Percentiles rank a stretch among this genome's conserved stretches.
phyloP scores from a whole-genome alignment of 1,140 invertebrate species.

The Wasmannia auropunctata region DNA sequence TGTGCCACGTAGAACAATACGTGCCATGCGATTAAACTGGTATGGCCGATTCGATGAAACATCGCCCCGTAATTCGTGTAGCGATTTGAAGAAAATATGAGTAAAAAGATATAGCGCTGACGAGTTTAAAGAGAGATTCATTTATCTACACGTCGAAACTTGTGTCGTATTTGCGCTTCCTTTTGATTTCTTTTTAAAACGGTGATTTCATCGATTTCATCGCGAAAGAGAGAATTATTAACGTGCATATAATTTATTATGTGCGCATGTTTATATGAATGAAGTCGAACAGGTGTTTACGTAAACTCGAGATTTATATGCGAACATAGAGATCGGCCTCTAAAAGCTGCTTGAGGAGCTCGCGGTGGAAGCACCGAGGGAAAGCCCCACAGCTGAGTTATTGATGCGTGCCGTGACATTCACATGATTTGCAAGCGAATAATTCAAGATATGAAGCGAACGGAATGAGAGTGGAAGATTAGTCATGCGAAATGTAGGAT shows the following conservation, averaged over 20 bases:
- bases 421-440: background rate
- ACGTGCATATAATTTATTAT: background rate
- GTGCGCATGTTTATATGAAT: background rate
- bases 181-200: background rate
- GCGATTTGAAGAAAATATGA: background rate
- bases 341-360: background rate
- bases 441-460: background rate
- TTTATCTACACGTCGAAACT: background rate
- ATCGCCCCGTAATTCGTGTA: background rate
- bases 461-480: background rate
- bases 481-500: background rate
- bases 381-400: background rate
- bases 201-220: background rate
- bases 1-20: background rate
- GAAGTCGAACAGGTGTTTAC: background rate
- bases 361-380: too few species aligned
- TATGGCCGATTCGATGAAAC: background rate
- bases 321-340: background rate
- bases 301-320: background rate
- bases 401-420: conserved; percentile 1
- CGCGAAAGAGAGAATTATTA: background rate
- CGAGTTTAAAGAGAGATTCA: background rate
- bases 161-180: background rate
- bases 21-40: background rate
- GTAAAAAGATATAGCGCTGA: background rate